These are phyloP conservation scores for Protophormia terraenovae DNA, from an alignment of 2,888 invertebrate genomes.

Conservation along the genomic window DNA sequence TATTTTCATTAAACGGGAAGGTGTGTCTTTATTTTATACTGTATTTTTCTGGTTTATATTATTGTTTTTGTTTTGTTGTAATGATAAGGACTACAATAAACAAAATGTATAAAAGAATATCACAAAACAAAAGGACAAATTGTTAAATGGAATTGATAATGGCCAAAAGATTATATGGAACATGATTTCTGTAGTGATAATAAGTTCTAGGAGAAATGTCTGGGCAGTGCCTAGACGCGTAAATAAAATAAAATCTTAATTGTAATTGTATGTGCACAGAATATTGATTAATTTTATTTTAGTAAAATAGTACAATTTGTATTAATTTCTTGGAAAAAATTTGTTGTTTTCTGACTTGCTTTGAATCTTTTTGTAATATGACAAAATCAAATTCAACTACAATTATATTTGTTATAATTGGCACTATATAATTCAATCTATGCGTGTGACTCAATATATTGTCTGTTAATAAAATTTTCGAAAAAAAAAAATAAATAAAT, in stretches of 20 bases:
- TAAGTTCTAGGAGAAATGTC: background rate
- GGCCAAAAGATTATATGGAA: background rate
- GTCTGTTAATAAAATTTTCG: too few relatives aligned
- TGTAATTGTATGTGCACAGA: background rate
- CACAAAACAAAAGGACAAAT: background rate
- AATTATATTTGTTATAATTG: too few relatives aligned
- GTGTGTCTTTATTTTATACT: conserved; percentile 10
- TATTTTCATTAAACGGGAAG: background rate
- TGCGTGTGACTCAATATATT: too few relatives aligned
- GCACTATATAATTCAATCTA: too few relatives aligned
- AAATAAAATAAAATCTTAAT: background rate
- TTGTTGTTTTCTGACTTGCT: too few relatives aligned
- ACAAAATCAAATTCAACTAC: too few relatives aligned
- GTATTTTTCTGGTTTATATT: background rate
- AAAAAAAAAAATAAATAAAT: too few relatives aligned
- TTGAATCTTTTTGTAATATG: too few relatives aligned
- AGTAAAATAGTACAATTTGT: too few relatives aligned
- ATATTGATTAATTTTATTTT: too few relatives aligned
- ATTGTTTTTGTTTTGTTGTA: background rate
- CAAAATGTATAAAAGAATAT: background rate
- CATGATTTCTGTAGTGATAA: background rate
- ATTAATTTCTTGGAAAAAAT: too few relatives aligned
- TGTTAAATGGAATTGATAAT: background rate
- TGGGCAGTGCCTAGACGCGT: background rate
- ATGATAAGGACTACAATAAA: conserved; percentile 7